Conservation (phyloP, 53 echinoderm and acorn worm genomes). For the Zoroaster sp. region DNA sequence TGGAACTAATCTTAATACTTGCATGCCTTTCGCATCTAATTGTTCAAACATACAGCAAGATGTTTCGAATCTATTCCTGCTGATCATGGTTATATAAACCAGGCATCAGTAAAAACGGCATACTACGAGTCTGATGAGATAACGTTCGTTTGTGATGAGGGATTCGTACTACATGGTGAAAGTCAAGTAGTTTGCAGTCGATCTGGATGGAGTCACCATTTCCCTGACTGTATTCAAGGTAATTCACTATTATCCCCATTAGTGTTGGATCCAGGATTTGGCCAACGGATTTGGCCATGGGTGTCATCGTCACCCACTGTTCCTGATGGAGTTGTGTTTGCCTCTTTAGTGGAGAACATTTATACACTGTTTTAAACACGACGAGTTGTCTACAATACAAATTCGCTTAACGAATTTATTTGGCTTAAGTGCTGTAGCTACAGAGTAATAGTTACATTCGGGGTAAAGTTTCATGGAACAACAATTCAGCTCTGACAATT, state of each 20-base stretch:
- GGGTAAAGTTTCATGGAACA: too few species aligned
- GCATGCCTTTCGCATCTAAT: neutral
- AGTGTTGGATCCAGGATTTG: neutral
- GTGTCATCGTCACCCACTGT: too few species aligned
- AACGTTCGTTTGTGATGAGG: neutral
- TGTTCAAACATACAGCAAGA: conserved; percentile 8
- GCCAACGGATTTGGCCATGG: neutral
- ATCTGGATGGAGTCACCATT: neutral
- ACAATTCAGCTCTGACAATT: too few species aligned
- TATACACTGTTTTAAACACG: neutral
- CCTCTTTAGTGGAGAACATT: neutral
- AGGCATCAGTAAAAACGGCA: neutral
- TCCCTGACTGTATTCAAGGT: too few species aligned
- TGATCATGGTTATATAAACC: neutral
- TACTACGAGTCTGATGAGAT: conserved; percentile 18
- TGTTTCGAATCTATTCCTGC: neutral
- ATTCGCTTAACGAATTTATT: too few species aligned
- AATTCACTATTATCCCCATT: too few species aligned
- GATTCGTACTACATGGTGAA: neutral
- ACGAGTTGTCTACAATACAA: neutral
- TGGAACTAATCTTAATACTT: neutral
- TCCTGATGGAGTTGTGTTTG: neutral
- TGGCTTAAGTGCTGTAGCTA: too few species aligned
- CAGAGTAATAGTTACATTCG: too few species aligned
- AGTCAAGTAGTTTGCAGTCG: neutral